These are phyloP conservation scores for Eunapius fragilis DNA, from an alignment of 37 sponge, comb jelly and placozoan genomes.

Conservation along the genomic window DNA sequence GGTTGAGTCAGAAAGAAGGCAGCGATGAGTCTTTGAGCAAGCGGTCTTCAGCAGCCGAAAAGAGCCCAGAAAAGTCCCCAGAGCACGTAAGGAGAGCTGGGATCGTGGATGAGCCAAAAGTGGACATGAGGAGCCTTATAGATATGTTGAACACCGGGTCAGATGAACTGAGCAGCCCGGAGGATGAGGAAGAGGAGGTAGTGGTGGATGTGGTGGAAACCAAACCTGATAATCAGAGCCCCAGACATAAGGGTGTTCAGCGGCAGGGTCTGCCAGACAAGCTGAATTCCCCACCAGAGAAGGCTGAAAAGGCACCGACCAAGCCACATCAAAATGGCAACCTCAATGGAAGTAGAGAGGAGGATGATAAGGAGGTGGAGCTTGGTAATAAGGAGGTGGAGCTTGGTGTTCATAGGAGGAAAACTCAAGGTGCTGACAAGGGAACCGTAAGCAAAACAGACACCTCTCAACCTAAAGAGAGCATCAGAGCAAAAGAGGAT, in stretches of 20 bases:
- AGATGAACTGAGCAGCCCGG: not conserved
- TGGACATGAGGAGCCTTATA: not conserved
- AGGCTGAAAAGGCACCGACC: conserved; percentile 10
- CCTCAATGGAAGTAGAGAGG: not conserved
- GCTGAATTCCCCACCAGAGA: not conserved
- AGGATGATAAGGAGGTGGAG: not conserved
- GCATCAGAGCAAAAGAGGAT: not conserved
- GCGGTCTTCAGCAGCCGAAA: not conserved
- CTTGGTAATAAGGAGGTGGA: too few relatives aligned
- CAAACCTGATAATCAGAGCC: not conserved
- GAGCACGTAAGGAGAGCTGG: not conserved
- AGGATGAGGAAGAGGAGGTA: not conserved
- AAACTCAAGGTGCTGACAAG: not conserved
- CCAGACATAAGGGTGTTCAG: not conserved
- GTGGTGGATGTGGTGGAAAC: not conserved
- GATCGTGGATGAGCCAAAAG: not conserved
- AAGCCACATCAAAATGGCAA: not conserved
- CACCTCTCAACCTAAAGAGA: not conserved
- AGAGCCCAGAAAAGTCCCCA: not conserved
- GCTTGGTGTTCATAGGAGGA: not conserved
- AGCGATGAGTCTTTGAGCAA: not conserved
- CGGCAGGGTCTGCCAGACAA: not conserved
- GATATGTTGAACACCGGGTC: not conserved
- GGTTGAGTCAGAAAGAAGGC: not conserved
- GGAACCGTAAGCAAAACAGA: not conserved